phyloP scores from a whole-genome alignment of 2,888 invertebrate species.

The Dicyrtoma fusca region DNA sequence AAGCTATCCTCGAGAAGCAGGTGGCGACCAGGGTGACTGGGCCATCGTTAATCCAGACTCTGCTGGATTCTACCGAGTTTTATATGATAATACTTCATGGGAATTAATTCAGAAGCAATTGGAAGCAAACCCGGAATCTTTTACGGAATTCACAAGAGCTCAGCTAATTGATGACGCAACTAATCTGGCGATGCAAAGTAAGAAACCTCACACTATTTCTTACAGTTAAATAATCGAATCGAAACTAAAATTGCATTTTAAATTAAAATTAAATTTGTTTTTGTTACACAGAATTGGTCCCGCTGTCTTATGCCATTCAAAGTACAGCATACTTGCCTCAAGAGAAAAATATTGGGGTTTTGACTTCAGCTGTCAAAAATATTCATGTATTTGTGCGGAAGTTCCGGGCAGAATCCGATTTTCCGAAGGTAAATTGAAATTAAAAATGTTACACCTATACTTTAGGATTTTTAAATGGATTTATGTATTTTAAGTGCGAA shows the following conservation, averaged over 20 bases:
- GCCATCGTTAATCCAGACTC: conserved; percentile 24
- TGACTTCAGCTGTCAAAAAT: conserved; percentile 8
- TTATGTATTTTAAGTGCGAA: too few species aligned
- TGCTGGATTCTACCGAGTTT: conserved; percentile 27
- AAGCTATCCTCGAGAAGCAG: not conserved
- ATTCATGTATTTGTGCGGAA: not conserved
- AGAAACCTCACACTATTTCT: too few species aligned
- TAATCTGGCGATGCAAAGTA: conserved; percentile 13
- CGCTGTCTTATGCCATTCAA: not conserved
- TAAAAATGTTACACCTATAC: too few species aligned
- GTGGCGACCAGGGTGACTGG: not conserved
- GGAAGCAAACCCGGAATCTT: not conserved
- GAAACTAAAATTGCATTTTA: too few species aligned
- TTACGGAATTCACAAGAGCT: conserved; percentile 18
- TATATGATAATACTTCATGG: not conserved
- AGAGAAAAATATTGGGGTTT: conserved; percentile 5
- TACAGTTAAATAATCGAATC: too few species aligned
- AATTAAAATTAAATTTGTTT: too few species aligned
- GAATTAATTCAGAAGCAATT: conserved; percentile 3
- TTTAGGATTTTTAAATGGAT: not conserved
- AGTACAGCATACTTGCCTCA: conserved; percentile 2
- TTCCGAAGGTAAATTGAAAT: too few species aligned
- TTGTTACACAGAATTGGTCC: too few species aligned
- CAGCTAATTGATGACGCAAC: conserved; percentile 22
- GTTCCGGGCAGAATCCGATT: not conserved